A percentile compares a stretch with the other conserved stretches of the same genome.
These are phyloP conservation scores for Lissocephala sabroskyi DNA, from an alignment of 2,888 invertebrate species.

Conservation along the genomic window DNA sequence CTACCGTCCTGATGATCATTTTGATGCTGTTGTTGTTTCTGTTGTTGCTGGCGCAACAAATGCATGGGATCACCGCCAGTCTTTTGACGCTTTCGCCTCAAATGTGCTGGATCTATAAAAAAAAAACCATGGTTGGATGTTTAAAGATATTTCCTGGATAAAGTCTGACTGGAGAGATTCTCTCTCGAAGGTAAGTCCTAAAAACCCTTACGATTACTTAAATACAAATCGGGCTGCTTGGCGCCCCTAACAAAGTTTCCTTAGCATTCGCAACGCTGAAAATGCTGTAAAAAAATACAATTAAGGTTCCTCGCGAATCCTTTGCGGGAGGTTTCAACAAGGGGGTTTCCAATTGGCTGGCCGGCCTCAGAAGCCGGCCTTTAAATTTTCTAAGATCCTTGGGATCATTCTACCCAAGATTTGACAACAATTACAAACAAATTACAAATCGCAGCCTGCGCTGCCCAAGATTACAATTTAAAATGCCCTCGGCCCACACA, in stretches of 20 bases:
- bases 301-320: too few relatives aligned
- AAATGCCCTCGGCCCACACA: conserved; percentile 10
- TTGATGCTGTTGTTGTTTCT: conserved; percentile 54
- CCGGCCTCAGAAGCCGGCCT: too few relatives aligned
- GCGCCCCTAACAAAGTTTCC: conserved; percentile 15
- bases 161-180: conserved; percentile 14
- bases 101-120: conserved; percentile 76
- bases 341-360: background rate
- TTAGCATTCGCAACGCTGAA: conserved; percentile 7
- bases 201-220: conserved; percentile 22
- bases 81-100: conserved; percentile 74
- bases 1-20: conserved; percentile 69
- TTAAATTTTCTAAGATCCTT: too few relatives aligned
- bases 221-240: conserved; percentile 35
- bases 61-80: conserved; percentile 71
- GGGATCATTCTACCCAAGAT: too few relatives aligned
- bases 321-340: background rate
- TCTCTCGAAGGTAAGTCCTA: conserved; percentile 1
- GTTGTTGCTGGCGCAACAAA: conserved; percentile 69
- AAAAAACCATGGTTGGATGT: conserved; percentile 32
- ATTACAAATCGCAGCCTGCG: conserved; percentile 21
- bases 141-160: background rate
- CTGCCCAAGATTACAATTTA: conserved; percentile 18
- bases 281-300: conserved; percentile 9
- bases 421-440: conserved; percentile 13